Percentiles rank a stretch among this genome's conserved stretches.
These are phyloP conservation scores for Triplophysa rosa DNA, from an alignment of 2,113 vertebrate genomes.

Conservation along the genomic window DNA sequence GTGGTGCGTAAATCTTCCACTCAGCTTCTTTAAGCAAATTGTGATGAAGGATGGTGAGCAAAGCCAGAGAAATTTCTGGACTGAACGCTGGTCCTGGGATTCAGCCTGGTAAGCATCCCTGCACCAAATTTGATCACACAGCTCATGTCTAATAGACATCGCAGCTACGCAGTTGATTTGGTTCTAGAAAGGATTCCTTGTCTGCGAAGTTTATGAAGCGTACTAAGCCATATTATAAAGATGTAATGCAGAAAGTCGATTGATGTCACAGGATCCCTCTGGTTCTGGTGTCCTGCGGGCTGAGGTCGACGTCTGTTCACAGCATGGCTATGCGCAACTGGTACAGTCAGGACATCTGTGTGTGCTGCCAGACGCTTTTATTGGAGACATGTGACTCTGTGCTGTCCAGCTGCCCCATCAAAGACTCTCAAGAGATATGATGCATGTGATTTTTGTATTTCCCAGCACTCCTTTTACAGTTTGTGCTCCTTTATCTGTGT, in stretches of 20 bases:
- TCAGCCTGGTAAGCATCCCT: constrained; percentile 48
- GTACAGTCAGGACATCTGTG: constrained; percentile 59
- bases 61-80: constrained; percentile 56
- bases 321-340: constrained; percentile 57
- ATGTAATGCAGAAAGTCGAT: not conserved
- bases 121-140: too few relatives aligned
- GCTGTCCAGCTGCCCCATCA: not conserved
- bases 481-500: not conserved
- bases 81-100: constrained; percentile 58
- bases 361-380: constrained; percentile 49
- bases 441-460: too few relatives aligned
- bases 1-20: constrained; percentile 58
- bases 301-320: constrained; percentile 2
- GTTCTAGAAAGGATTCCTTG: too few relatives aligned
- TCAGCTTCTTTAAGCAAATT: constrained; percentile 60
- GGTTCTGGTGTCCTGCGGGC: constrained; percentile 46
- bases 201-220: too few relatives aligned
- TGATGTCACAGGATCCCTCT: constrained; percentile 52
- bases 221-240: too few relatives aligned
- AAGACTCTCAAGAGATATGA: constrained; percentile 50
- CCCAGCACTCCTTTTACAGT: not conserved
- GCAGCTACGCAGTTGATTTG: too few relatives aligned
- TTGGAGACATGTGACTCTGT: constrained; percentile 47
- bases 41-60: constrained; percentile 51
- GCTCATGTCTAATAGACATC: too few relatives aligned